phyloP scores from a whole-genome alignment of 2,113 vertebrate genomes.

The Hippocampus guttulatus region DNA sequence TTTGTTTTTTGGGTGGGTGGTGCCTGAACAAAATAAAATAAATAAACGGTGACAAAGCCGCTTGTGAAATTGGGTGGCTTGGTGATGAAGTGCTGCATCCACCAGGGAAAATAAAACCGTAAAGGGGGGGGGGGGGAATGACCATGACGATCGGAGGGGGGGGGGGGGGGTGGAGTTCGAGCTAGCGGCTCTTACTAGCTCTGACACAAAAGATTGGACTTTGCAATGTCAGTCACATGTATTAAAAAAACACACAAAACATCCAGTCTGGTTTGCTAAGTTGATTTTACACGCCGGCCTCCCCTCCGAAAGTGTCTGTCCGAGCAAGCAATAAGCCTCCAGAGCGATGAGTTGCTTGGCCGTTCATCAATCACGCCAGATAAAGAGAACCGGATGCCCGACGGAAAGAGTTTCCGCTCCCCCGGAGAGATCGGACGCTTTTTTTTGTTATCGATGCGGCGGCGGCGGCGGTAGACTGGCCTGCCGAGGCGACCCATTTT shows the following conservation, averaged over 20 bases:
- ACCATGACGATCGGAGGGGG: too few species aligned
- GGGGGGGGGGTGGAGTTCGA: too few species aligned
- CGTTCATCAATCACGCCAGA: conserved; percentile 66
- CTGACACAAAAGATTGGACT: neutral
- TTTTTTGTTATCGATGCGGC: conserved; percentile 42
- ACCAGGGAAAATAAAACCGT: too few species aligned
- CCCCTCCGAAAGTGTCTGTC: conserved; percentile 50
- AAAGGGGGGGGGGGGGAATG: too few species aligned
- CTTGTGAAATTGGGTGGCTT: too few species aligned
- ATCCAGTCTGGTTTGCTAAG: conserved; percentile 35
- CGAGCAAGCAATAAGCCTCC: conserved; percentile 43
- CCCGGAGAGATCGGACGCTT: conserved; percentile 28
- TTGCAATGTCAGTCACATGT: neutral
- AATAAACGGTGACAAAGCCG: too few species aligned
- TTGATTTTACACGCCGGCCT: conserved; percentile 44
- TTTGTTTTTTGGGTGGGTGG: too few species aligned
- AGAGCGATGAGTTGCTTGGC: conserved; percentile 62
- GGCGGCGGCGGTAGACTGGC: conserved; percentile 6
- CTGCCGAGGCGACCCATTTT: neutral
- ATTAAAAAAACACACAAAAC: neutral
- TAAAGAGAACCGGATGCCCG: conserved; percentile 48
- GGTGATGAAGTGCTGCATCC: too few species aligned
- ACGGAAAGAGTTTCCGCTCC: conserved; percentile 31
- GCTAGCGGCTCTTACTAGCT: too few species aligned
- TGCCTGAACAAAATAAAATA: too few species aligned